phyloP scores from a whole-genome alignment of 2,113 vertebrate species.

The Phyllostomus discolor region DNA sequence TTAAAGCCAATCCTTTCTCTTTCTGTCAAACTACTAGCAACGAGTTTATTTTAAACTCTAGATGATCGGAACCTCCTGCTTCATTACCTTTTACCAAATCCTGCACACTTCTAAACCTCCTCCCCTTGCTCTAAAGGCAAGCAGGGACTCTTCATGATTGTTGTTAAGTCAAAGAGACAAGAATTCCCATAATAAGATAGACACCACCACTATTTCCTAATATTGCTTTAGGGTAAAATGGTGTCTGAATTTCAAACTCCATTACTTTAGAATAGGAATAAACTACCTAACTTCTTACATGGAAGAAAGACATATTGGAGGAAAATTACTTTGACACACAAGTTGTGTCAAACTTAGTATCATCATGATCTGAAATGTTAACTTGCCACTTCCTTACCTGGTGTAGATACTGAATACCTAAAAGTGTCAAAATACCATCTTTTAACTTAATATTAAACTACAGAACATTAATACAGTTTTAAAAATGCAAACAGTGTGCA shows the following conservation, averaged over 20 bases:
- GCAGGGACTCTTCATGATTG: constrained; percentile 21
- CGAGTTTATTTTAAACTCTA: constrained; percentile 51
- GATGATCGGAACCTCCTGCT: constrained; percentile 40
- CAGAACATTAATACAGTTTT: not conserved
- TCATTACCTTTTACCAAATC: constrained; percentile 48
- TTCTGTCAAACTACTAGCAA: not conserved
- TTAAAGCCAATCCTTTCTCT: not conserved
- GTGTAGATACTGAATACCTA: not conserved
- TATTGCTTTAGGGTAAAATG: constrained; percentile 58
- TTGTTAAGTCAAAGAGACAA: constrained; percentile 33
- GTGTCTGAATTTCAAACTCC: constrained; percentile 58
- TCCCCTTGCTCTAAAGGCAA: constrained; percentile 3
- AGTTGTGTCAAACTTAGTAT: constrained; percentile 54
- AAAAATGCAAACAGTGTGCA: not conserved
- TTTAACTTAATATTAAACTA: not conserved
- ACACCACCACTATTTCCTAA: constrained; percentile 5
- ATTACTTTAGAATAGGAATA: constrained; percentile 61
- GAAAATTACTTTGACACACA: constrained; percentile 58
- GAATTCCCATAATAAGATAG: constrained; percentile 48
- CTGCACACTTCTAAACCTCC: constrained; percentile 2
- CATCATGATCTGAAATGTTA: constrained; percentile 40
- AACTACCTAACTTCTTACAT: constrained; percentile 50
- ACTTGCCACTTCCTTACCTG: constrained; percentile 20
- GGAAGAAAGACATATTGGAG: constrained; percentile 3
- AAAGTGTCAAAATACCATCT: not conserved